Conservation (phyloP, 2,888 invertebrate species). For the Nemotelus nigrinus region DNA sequence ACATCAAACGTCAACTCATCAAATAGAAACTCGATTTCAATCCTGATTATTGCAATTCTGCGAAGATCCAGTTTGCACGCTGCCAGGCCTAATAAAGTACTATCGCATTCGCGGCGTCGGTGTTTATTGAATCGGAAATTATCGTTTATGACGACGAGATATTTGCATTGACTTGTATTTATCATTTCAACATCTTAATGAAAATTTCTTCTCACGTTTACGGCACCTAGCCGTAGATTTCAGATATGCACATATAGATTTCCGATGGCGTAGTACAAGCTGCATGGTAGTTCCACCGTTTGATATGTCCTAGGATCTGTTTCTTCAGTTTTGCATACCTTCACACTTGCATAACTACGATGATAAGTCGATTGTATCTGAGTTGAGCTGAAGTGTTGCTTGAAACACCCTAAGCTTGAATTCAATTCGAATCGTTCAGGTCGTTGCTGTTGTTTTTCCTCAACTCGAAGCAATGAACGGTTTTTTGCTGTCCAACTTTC, state of each 20-base stretch:
- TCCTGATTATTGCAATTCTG: no score
- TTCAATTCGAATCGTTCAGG: no score
- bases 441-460: no score
- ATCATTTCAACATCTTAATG: constrained; percentile 46
- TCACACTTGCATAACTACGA: no score
- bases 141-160: constrained; percentile 45
- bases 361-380: no score
- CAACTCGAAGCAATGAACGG: no score
- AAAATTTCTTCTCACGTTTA: constrained; percentile 46
- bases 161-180: constrained; percentile 43
- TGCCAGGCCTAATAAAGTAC: constrained; percentile 26
- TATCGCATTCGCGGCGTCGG: constrained; percentile 4
- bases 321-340: background rate
- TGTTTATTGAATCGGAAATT: constrained; percentile 41
- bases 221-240: background rate
- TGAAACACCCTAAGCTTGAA: no score
- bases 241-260: background rate
- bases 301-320: background rate
- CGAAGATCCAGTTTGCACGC: constrained; percentile 26
- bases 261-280: background rate
- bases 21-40: background rate
- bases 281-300: background rate
- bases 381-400: no score
- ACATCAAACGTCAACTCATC: background rate
- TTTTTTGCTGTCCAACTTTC: constrained; percentile 9